Evolutionary conservation across 1,140 invertebrate species (phyloP).

Genomic region (Mamestra configurata): DNA sequence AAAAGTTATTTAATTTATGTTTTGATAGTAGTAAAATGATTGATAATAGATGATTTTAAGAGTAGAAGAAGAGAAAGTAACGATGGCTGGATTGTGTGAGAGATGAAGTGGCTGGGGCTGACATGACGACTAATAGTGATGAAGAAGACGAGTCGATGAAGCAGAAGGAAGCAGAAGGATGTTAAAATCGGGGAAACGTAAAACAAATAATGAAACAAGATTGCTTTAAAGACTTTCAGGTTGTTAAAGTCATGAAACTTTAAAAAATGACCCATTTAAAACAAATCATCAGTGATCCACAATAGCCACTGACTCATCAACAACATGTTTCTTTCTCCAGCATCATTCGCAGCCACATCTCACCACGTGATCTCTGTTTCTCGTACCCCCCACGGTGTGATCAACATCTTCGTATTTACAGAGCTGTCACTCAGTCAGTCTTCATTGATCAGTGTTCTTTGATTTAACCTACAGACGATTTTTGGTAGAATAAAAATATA

Average conservation of each 20-base stretch:
- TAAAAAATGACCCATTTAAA: not conserved
- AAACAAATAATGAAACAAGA: too few species aligned
- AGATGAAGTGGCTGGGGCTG: not conserved
- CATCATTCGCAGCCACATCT: conserved; percentile 23
- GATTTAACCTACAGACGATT: not conserved
- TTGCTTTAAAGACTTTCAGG: too few species aligned
- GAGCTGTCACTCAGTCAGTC: conserved; percentile 8
- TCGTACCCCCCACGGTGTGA: conserved; percentile 19
- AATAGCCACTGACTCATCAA: conserved; percentile 17
- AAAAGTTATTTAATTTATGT: not conserved
- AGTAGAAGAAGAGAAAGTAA: too few species aligned
- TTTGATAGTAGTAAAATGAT: not conserved
- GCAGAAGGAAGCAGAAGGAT: too few species aligned
- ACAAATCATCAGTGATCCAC: not conserved
- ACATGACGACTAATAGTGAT: too few species aligned
- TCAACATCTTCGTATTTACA: conserved; percentile 16
- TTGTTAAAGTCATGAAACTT: too few species aligned
- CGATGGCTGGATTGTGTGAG: too few species aligned
- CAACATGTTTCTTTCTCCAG: conserved; percentile 14
- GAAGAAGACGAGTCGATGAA: too few species aligned
- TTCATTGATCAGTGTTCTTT: not conserved
- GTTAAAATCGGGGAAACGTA: too few species aligned
- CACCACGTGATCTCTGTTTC: conserved; percentile 12
- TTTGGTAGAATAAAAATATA: not conserved
- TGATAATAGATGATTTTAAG: too few species aligned